A percentile compares a stretch with the other conserved stretches of the same genome.
These are phyloP conservation scores for Hipparchia sbordonii DNA, from an alignment of 2,888 invertebrate genomes.

Conservation along the genomic window DNA sequence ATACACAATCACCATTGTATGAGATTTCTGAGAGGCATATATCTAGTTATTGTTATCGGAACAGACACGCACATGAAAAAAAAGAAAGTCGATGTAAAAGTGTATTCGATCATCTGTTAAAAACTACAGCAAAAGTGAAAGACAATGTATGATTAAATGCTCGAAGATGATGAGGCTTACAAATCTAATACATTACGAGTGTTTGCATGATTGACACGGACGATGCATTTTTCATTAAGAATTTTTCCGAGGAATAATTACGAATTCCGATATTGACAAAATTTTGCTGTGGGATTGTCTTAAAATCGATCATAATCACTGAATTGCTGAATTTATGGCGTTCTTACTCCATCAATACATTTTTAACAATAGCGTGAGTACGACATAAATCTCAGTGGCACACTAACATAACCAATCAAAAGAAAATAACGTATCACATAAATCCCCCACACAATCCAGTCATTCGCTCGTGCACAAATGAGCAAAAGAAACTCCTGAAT, in stretches of 20 bases:
- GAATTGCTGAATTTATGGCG: too few relatives aligned
- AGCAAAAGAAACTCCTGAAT: slow-evolving; percentile 24
- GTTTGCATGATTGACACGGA: slow-evolving; percentile 17
- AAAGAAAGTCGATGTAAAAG: slow-evolving; percentile 33
- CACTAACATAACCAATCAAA: not conserved
- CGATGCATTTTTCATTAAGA: slow-evolving; percentile 14
- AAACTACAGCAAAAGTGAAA: slow-evolving; percentile 26
- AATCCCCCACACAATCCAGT: slow-evolving; percentile 4
- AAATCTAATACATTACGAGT: slow-evolving; percentile 14
- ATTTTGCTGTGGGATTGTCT: too few relatives aligned
- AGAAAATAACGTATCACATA: not conserved
- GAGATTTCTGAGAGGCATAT: not conserved
- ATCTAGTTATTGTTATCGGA: not conserved
- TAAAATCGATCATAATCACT: too few relatives aligned
- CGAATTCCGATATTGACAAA: not conserved
- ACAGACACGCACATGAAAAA: slow-evolving; percentile 26
- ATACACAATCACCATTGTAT: slow-evolving; percentile 14
- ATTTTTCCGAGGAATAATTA: not conserved
- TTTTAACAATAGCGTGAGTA: too few relatives aligned
- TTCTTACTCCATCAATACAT: too few relatives aligned
- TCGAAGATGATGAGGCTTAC: slow-evolving; percentile 6
- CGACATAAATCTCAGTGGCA: not conserved
- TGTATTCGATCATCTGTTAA: slow-evolving; percentile 28
- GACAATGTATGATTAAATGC: slow-evolving; percentile 12
- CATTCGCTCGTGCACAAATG: slow-evolving; percentile 6